Conservation (phyloP, 2,888 invertebrate genomes). For the Microplitis deprimator region DNA sequence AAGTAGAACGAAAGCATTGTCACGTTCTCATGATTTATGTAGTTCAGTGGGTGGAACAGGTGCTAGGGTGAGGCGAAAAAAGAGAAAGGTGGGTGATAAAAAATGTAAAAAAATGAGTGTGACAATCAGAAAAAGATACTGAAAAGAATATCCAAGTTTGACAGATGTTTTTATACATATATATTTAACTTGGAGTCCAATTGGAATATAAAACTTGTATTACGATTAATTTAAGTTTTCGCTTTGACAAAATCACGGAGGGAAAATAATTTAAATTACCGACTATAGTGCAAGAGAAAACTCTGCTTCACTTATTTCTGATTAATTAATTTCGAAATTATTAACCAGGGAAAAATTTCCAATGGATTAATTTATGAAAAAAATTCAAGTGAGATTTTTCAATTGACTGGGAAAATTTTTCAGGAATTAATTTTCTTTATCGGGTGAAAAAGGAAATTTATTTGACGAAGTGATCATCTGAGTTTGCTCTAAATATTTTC, state of each 20-base stretch:
- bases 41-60: conserved; percentile 15
- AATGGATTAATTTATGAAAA: too few species aligned
- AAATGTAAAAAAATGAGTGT: conserved; percentile 1
- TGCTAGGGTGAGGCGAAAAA: background rate
- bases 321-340: too few species aligned
- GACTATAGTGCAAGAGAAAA: background rate
- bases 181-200: background rate
- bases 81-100: background rate
- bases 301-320: background rate
- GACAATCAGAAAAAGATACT: conserved; percentile 14
- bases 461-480: too few species aligned
- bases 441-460: too few species aligned
- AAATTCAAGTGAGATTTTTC: too few species aligned
- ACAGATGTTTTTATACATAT: conserved; percentile 12
- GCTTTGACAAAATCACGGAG: background rate
- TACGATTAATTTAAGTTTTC: background rate
- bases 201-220: background rate
- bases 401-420: too few species aligned
- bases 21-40: conserved; percentile 17
- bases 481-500: too few species aligned
- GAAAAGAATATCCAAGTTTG: conserved; percentile 2
- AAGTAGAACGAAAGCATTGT: conserved; percentile 13
- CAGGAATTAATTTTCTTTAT: too few species aligned
- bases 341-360: too few species aligned
- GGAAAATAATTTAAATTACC: background rate